A percentile compares a stretch with the other conserved stretches of the same genome.
Evolutionary conservation across 2,113 vertebrate species (phyloP).

Genomic region (Hemibagrus wyckioides): DNA sequence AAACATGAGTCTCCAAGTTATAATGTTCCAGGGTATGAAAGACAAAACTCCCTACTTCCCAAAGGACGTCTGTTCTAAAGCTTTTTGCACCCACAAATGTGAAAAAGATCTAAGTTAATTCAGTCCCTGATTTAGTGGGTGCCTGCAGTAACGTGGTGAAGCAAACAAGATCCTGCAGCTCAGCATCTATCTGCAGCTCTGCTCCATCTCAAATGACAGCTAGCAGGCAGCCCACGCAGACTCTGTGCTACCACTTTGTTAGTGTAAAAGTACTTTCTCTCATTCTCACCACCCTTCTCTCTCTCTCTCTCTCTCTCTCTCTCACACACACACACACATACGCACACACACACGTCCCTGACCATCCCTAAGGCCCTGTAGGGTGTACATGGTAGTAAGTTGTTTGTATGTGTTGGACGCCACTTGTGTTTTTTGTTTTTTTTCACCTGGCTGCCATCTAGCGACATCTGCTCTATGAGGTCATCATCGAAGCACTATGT

Average conservation of each 20-base stretch:
- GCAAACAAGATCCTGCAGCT: conserved; percentile 19
- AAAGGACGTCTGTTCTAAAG: neutral
- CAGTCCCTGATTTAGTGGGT: neutral
- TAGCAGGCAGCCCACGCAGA: conserved; percentile 31
- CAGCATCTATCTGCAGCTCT: conserved; percentile 3
- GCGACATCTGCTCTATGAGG: conserved; percentile 21
- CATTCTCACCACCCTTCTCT: neutral
- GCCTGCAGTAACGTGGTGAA: neutral
- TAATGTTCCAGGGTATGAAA: neutral
- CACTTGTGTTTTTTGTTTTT: conserved; percentile 5
- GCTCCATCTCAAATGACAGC: conserved; percentile 11
- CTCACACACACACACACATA: neutral
- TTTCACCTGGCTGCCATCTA: conserved; percentile 34
- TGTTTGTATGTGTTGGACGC: conserved; percentile 25
- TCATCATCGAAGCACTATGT: conserved; percentile 35
- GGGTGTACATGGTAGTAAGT: neutral
- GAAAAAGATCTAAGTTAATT: conserved; percentile 14
- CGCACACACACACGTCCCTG: neutral
- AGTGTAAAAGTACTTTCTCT: conserved; percentile 20
- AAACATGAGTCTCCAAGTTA: neutral
- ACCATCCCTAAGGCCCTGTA: neutral
- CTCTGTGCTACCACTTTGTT: conserved; percentile 25
- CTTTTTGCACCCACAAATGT: neutral
- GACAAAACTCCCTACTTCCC: neutral
- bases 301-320: neutral